Evolutionary conservation across 1,140 invertebrate species (phyloP), one percentile per base, ranked within the genome.

Genomic region (Asbolus verrucosus): DNA sequence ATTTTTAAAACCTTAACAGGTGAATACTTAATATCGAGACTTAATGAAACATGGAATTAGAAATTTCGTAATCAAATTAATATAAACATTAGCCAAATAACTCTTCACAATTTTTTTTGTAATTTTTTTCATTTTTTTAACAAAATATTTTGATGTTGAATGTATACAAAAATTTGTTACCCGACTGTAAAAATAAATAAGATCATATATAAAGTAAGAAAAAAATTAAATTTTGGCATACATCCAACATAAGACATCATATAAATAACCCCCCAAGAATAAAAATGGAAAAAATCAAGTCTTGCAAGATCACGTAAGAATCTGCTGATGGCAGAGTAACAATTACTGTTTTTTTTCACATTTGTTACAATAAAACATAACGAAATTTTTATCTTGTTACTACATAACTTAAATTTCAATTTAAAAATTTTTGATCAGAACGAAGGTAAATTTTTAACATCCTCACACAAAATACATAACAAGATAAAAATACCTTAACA

Each of bases 101-200:
- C 61, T 21, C 61, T 19, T 21, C 61, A 63, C 61, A 5, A n/a
- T n/a, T 39, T 63, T 63, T 43, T 15, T 33, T 19, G 9, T 39
- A 11, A 43, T 71, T 11, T 36, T 36, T 36, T 36, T 36, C 11
- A 6, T n/a, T 63, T 63, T 70, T 66, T 65, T 66, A 71, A 71
- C 69, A 71, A 71, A 71, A 71, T 71, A 71, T 41, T 50, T 60
- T 3, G 54, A 33, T 63, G 69, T 71, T 67, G 62, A 11, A 67
- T 50, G 65, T 67, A 67, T 67, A 39, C 31, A 13, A 71, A 71
- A 71, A 71, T 67, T 67, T 71, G 69, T 71, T 71, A 71, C 69
- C 69, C 69, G 38, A 38, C 11, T 18, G 19, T 43, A 67, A 67
- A 54, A 67, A 67, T 61, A 31, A 60, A 62, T 60, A 39, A 46